These are phyloP conservation scores for Gortyna flavago DNA, from an alignment of 2,888 invertebrate species.

Conservation along the genomic window DNA sequence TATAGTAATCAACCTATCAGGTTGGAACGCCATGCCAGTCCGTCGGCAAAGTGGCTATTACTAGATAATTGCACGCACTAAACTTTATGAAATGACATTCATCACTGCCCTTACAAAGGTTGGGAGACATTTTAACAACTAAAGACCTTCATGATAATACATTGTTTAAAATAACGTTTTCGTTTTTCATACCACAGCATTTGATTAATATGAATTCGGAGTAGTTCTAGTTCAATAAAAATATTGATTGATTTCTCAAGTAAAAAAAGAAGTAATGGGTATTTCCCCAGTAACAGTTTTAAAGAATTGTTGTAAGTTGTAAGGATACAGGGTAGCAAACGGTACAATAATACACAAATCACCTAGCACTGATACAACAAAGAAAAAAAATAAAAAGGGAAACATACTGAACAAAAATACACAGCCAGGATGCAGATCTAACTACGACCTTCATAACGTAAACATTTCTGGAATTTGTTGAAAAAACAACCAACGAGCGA, in stretches of 20 bases:
- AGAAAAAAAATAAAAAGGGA: conserved; percentile 28
- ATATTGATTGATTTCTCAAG: neutral
- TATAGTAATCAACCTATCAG: conserved; percentile 85
- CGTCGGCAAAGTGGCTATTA: conserved; percentile 74
- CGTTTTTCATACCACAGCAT: conserved; percentile 10
- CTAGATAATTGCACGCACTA: conserved; percentile 80
- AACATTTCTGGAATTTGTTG: conserved; percentile 85
- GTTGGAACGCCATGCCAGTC: conserved; percentile 81
- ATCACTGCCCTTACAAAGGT: conserved; percentile 73
- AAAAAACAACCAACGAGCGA: conserved; percentile 80
- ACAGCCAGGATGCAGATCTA: conserved; percentile 58
- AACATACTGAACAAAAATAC: conserved; percentile 43
- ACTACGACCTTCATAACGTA: conserved; percentile 84
- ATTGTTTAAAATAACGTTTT: conserved; percentile 10
- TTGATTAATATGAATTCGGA: conserved; percentile 1
- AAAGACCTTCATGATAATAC: conserved; percentile 22
- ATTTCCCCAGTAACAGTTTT: conserved; percentile 36
- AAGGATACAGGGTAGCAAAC: conserved; percentile 2
- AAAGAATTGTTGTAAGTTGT: conserved; percentile 16
- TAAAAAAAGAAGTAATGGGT: conserved; percentile 14
- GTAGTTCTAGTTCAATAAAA: neutral
- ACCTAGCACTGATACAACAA: conserved; percentile 43
- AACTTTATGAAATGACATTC: conserved; percentile 80
- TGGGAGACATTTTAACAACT: conserved; percentile 48
- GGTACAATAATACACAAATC: conserved; percentile 31